These are phyloP conservation scores for Anarrhichthys ocellatus DNA, from an alignment of 2,113 vertebrate species.

Conservation along the genomic window DNA sequence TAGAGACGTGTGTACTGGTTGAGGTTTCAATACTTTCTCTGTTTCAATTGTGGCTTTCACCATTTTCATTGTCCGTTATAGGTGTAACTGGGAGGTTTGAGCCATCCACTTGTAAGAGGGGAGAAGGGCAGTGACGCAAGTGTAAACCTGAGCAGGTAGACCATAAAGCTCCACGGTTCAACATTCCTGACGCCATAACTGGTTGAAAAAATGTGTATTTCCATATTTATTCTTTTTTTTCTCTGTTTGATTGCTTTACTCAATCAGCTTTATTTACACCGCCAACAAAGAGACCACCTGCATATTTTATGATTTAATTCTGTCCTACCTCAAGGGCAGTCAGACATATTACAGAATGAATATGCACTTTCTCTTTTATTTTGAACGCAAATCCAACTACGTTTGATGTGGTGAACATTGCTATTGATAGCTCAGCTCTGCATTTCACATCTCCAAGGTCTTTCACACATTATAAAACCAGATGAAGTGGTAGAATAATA, in stretches of 20 bases:
- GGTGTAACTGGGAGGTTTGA: background rate
- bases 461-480: background rate
- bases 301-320: background rate
- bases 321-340: slow-evolving; percentile 1
- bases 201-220: background rate
- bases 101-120: too few species aligned
- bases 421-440: background rate
- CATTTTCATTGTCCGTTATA: background rate
- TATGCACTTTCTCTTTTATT: background rate
- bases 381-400: background rate
- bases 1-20: background rate
- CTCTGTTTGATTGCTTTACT: background rate
- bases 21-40: too few species aligned
- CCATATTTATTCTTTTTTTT: background rate
- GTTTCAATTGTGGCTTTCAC: too few species aligned
- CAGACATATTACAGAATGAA: slow-evolving; percentile 1
- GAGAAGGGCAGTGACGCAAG: background rate
- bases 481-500: background rate
- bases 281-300: background rate
- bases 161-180: background rate
- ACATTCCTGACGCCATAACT: background rate
- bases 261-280: background rate
- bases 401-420: background rate
- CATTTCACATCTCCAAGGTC: background rate
- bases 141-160: background rate